Evolutionary conservation across 1,140 invertebrate genomes (phyloP).

Genomic region (Manduca sexta): DNA sequence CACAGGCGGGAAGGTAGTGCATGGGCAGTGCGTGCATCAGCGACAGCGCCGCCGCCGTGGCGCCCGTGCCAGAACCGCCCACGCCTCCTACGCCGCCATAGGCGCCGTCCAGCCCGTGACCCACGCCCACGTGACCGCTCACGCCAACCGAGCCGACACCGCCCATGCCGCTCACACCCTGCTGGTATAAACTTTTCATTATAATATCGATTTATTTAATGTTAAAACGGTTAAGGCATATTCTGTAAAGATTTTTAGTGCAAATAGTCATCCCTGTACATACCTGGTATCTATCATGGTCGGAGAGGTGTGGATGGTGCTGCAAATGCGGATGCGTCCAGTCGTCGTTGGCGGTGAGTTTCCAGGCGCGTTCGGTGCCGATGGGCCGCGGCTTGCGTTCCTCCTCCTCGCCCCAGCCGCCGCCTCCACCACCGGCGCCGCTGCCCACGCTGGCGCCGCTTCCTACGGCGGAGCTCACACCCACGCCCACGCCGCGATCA

Average conservation of each 20-base stretch:
- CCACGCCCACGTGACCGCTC: conserved; percentile 18
- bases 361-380: conserved; percentile 84
- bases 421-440: conserved; percentile 24
- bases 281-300: conserved; percentile 77
- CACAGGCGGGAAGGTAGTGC: conserved; percentile 51
- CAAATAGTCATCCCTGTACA: no score
- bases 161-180: conserved; percentile 32
- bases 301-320: conserved; percentile 65
- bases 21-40: conserved; percentile 61
- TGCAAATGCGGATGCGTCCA: conserved; percentile 48
- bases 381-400: conserved; percentile 85
- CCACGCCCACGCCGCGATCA: conserved; percentile 45
- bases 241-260: no score
- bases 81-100: conserved; percentile 7
- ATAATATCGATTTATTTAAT: background rate
- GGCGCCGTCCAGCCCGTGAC: conserved; percentile 9
- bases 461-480: conserved; percentile 22
- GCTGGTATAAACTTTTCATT: background rate
- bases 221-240: no score
- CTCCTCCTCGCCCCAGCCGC: conserved; percentile 66
- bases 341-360: conserved; percentile 65
- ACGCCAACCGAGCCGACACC: conserved; percentile 19
- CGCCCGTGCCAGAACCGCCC: no score
- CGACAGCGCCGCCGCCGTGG: conserved; percentile 51
- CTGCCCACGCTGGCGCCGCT: conserved; percentile 21